Evolutionary conservation across 2,888 invertebrate species (phyloP).

Genomic region (Leucophenga maculata): DNA sequence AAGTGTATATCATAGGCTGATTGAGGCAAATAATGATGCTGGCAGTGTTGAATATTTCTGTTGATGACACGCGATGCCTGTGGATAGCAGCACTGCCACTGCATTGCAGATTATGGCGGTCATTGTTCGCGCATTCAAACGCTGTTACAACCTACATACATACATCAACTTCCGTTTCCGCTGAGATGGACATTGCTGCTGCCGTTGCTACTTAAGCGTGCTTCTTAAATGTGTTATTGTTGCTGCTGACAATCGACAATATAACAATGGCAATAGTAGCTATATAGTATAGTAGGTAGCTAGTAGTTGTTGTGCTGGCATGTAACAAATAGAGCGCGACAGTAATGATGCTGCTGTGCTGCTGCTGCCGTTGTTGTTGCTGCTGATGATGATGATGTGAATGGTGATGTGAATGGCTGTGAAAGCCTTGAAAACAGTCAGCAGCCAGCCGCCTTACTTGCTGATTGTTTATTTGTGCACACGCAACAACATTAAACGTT

Average conservation of each 20-base stretch:
- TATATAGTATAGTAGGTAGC: too few species aligned
- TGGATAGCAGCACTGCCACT: conserved; percentile 12
- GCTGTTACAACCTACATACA: too few species aligned
- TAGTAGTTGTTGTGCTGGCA: conserved; percentile 56
- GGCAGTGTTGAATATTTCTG: not conserved
- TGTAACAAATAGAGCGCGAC: conserved; percentile 60
- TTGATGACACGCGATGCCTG: conserved; percentile 16
- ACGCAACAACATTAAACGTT: conserved; percentile 65
- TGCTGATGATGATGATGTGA: conserved; percentile 31
- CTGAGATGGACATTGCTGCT: not conserved
- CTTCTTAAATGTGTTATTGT: conserved; percentile 62
- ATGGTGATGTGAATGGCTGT: conserved; percentile 49
- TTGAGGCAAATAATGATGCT: too few species aligned
- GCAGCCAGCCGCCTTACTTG: not conserved
- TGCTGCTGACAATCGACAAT: conserved; percentile 49
- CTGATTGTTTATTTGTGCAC: conserved; percentile 57
- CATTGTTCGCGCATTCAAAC: conserved; percentile 14
- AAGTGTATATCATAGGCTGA: not conserved
- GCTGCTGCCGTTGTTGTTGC: conserved; percentile 20
- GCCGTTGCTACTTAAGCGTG: conserved; percentile 47
- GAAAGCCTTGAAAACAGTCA: not conserved
- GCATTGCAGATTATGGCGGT: not conserved
- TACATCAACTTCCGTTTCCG: conserved; percentile 14
- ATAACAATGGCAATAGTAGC: conserved; percentile 58
- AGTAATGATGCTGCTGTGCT: not conserved